Evolutionary conservation across 2,113 vertebrate genomes (phyloP), one percentile per base, ranked within the genome.

Genomic region (Dromas ardeola): DNA sequence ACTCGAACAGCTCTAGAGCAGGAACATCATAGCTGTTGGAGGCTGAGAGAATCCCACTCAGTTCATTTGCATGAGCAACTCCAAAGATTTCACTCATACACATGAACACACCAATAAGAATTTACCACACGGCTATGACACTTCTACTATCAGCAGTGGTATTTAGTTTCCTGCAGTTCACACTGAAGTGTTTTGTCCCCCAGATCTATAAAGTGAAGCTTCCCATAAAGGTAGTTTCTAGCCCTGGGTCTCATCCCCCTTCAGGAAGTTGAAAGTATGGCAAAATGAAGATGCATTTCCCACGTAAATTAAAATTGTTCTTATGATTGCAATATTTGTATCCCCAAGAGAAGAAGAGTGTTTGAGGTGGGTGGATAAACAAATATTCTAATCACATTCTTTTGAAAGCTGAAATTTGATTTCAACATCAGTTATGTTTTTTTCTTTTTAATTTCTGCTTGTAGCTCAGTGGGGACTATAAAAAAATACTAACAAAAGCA

Each of bases 331-430:
- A 87, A 79, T 97, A 94, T 76, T 96, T 97, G 43, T 94, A 95
- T 97, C 81, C 96, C 86, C 88, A 72, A 72, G 93, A 96, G 95
- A 66, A 82, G 63, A 56, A 36, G 43, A 78, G 50, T 30, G 49
- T 78, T 92, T 72, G 94, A 97, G 94, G 89, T 96, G 84, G 96
- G 81, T 65, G 81, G 91, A 89, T 95, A 79, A 96, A 94, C 81
- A 97, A 96, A 79, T 89, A 92, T 62, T 89, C 93, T 96, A 95
- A 95, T 95, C 77, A 65, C 66, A 89, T 92, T 92, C 81, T 89
- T 95, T 76, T 72, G 61, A 91, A 95, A 89, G 83, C 70, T 81
- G 69, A 95, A 95, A 82, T 91, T 95, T 91, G 15, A 85, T 87
- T 97, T 95, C 91, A 87, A 82, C 86, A 84, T 95, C 47, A 66